These are phyloP conservation scores for Taxidea taxus DNA, from an alignment of 2,113 vertebrate species.

Conservation along the genomic window DNA sequence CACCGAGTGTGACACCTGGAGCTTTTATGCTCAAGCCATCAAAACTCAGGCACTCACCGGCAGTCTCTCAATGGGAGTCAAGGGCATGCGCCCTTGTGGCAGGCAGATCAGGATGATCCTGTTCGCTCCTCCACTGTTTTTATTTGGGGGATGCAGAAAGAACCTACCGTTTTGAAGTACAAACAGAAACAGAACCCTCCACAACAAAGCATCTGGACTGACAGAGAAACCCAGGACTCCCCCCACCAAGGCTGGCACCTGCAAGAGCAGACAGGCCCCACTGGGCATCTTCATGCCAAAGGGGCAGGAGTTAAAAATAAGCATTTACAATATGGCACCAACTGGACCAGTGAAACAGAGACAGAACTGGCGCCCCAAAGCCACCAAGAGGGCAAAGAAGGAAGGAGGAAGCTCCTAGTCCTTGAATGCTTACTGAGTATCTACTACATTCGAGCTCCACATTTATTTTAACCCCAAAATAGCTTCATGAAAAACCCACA, in stretches of 20 bases:
- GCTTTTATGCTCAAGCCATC: not conserved
- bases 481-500: no score
- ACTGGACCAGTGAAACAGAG: not conserved
- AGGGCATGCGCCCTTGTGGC: rapidly evolving
- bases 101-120: not conserved
- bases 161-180: not conserved
- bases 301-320: not conserved
- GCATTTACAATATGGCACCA: not conserved
- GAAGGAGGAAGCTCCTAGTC: no score
- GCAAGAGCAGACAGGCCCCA: not conserved
- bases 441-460: not conserved
- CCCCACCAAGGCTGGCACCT: not conserved
- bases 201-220: not conserved
- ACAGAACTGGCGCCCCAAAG: not conserved
- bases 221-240: not conserved
- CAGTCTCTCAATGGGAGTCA: not conserved
- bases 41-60: rapidly evolving
- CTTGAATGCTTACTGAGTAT: rapidly evolving
- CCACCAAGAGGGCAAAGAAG: rapidly evolving
- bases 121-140: rapidly evolving
- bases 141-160: not conserved
- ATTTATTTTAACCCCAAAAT: not conserved
- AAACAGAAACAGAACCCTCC: not conserved
- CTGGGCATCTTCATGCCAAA: not conserved
- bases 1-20: rapidly evolving